Evolutionary conservation across 2,888 invertebrate genomes (phyloP).

Genomic region (Latrodectus elegans): DNA sequence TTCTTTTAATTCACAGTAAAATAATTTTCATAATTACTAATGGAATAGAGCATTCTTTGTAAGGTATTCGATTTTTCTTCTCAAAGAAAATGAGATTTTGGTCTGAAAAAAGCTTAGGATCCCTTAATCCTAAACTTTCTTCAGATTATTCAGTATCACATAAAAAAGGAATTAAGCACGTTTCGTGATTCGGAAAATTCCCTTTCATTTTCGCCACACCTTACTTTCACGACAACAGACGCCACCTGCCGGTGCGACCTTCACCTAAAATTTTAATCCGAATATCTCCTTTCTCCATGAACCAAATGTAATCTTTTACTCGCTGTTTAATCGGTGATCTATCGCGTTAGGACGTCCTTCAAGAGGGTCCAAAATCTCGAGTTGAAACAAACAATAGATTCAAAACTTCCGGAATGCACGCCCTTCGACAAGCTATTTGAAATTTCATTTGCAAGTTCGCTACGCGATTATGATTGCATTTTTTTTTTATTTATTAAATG

Average conservation of each 20-base stretch:
- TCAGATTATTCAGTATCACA: too few species aligned
- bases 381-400: neutral
- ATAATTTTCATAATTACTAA: too few species aligned
- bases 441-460: neutral
- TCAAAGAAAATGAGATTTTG: too few species aligned
- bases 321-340: slow-evolving; percentile 31
- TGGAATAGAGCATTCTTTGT: too few species aligned
- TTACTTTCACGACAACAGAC: slow-evolving; percentile 30
- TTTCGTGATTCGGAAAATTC: slow-evolving; percentile 25
- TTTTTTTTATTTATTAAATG: too few species aligned
- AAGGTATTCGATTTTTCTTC: too few species aligned
- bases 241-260: slow-evolving; percentile 39
- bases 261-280: slow-evolving; percentile 39
- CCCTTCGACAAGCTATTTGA: slow-evolving; percentile 14
- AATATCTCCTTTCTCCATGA: slow-evolving; percentile 10
- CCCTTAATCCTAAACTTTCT: too few species aligned
- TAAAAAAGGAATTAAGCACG: neutral
- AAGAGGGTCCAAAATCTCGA: slow-evolving; percentile 28
- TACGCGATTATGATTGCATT: neutral
- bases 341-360: slow-evolving; percentile 39
- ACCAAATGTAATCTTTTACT: neutral
- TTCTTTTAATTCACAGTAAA: too few species aligned
- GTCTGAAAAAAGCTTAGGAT: too few species aligned
- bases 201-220: slow-evolving; percentile 35
- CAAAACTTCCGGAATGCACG: slow-evolving; percentile 57